Percentiles rank a stretch among this genome's conserved stretches.
Evolutionary conservation across 2,888 invertebrate species (phyloP).

Genomic region (Caenorhabditis becei): DNA sequence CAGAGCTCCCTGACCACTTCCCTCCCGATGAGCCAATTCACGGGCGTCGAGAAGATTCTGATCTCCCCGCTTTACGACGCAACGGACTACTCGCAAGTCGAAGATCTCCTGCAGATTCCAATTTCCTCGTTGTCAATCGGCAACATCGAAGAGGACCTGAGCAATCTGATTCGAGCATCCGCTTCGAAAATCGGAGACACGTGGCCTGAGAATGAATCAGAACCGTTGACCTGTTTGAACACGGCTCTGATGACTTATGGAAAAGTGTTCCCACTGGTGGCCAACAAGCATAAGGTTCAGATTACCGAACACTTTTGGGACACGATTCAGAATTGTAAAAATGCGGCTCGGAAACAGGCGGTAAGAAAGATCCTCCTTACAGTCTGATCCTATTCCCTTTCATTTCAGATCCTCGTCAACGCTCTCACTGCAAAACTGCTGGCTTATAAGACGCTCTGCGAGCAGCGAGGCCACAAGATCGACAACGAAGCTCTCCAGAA

Average conservation of each 20-base stretch:
- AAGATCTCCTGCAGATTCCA: conserved; percentile 88
- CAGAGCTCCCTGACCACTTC: conserved; percentile 92
- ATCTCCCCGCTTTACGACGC: conserved; percentile 66
- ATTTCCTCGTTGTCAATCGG: conserved; percentile 91
- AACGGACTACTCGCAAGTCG: conserved; percentile 68
- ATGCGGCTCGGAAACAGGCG: conserved; percentile 63
- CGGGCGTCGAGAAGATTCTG: conserved; percentile 82
- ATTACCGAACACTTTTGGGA: conserved; percentile 97
- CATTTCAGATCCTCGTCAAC: conserved; percentile 88
- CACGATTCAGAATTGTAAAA: conserved; percentile 86
- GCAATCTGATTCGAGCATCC: conserved; percentile 85
- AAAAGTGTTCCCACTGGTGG: conserved; percentile 91
- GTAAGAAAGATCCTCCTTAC: conserved; percentile 23
- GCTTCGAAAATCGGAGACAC: conserved; percentile 61
- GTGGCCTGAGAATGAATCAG: conserved; percentile 86
- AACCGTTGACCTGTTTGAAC: conserved; percentile 97
- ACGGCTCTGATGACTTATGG: conserved; percentile 94
- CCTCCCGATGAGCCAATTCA: conserved; percentile 89
- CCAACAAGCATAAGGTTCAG: conserved; percentile 93
- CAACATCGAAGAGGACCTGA: conserved; percentile 96
- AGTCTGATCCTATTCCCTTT: neutral
- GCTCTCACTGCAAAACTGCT: conserved; percentile 94
- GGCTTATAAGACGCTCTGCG: conserved; percentile 86
- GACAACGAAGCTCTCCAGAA: conserved; percentile 75
- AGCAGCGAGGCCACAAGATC: conserved; percentile 63